Evolutionary conservation across 1,140 invertebrate species (phyloP).

Genomic region (Diplogasteroides magnus): DNA sequence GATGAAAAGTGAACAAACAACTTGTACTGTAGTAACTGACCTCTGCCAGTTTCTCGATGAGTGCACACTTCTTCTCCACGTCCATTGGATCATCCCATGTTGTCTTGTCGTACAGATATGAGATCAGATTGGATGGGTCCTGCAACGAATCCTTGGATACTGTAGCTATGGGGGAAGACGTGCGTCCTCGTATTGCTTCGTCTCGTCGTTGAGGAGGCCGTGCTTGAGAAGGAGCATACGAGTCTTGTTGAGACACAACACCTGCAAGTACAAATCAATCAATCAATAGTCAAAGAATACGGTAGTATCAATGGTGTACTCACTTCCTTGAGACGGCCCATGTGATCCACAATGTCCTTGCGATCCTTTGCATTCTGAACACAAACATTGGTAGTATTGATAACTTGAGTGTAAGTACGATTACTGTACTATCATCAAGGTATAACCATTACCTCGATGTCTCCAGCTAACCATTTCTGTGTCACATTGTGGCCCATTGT

Average conservation of each 20-base stretch:
- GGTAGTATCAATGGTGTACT: neutral
- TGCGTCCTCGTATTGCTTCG: too few relatives aligned
- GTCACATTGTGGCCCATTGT: neutral
- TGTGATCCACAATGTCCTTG: neutral
- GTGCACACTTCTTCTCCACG: neutral
- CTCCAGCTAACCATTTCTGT: neutral
- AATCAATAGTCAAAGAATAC: too few relatives aligned
- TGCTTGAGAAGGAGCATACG: neutral
- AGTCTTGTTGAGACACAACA: neutral
- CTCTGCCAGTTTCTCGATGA: neutral
- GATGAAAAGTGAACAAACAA: neutral
- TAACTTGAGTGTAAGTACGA: neutral
- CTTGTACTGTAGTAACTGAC: neutral
- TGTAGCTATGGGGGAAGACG: too few relatives aligned
- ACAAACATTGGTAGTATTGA: too few relatives aligned
- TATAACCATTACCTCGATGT: neutral
- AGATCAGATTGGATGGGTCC: neutral
- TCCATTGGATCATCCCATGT: neutral
- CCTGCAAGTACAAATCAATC: neutral
- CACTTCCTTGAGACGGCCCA: neutral
- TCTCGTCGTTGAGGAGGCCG: neutral
- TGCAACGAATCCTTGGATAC: too few relatives aligned
- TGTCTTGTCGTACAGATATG: neutral
- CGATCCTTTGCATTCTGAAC: neutral
- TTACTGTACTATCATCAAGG: too few relatives aligned